Percentiles rank a stretch among this genome's conserved stretches.
phyloP scores from a whole-genome alignment of 2,113 vertebrate genomes.

The Hypomesus transpacificus region DNA sequence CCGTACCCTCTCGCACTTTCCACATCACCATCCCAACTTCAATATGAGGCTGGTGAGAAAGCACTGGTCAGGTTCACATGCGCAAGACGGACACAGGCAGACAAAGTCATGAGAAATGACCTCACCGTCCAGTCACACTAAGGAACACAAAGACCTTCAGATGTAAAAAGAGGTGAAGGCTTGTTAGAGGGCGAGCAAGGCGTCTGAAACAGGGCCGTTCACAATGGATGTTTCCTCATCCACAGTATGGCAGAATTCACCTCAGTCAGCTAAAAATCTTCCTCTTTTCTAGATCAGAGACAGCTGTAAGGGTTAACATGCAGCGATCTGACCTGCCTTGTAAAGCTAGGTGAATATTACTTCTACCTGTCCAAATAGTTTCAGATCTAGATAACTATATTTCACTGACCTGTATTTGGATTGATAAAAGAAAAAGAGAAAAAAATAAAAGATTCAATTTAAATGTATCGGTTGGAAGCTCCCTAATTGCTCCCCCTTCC shows the following conservation, averaged over 20 bases:
- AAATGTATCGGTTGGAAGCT: conserved; percentile 19
- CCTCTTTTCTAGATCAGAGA: no score
- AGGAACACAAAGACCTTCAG: conserved; percentile 24
- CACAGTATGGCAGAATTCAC: no score
- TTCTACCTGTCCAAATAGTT: no score
- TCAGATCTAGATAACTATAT: no score
- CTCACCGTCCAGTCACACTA: conserved; percentile 30
- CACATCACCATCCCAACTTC: conserved; percentile 59
- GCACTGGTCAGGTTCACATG: conserved; percentile 43
- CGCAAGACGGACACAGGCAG: conserved; percentile 49
- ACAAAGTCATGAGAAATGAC: conserved; percentile 24
- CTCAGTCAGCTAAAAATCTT: no score
- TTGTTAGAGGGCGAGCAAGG: background rate
- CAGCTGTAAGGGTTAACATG: no score
- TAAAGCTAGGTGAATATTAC: no score
- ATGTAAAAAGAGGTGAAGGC: conserved; percentile 15
- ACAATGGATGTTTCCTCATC: no score
- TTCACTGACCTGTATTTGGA: conserved; percentile 42
- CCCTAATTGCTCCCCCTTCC: conserved; percentile 14
- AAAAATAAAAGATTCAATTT: conserved; percentile 31
- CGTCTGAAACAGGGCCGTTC: no score
- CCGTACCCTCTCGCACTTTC: conserved; percentile 20
- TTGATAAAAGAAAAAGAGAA: conserved; percentile 43
- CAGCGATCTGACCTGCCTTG: no score
- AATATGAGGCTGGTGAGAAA: conserved; percentile 69